Conservation (phyloP, 2,797 vertebrate species). For the Thamnophis elegans region DNA sequence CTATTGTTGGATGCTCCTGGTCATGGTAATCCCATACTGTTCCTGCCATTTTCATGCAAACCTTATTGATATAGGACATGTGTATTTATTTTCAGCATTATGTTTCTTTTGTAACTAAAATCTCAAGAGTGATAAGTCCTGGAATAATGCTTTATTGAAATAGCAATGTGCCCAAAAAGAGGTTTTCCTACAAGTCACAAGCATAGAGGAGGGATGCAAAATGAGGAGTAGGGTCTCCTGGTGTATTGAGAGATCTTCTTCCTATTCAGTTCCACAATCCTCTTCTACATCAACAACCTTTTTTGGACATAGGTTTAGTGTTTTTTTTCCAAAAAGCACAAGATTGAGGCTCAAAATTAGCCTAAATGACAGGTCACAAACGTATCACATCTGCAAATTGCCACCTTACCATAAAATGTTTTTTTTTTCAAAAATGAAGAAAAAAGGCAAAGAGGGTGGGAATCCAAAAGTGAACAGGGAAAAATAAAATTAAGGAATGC, state of each 20-base stretch:
- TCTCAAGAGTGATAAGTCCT: background rate
- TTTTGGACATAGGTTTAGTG: background rate
- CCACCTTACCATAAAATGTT: background rate
- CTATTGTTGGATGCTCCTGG: background rate
- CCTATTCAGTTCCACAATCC: background rate
- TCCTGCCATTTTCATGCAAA: background rate
- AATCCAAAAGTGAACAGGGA: background rate
- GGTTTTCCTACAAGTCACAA: background rate
- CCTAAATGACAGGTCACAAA: background rate
- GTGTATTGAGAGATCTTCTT: background rate
- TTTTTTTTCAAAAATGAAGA: background rate
- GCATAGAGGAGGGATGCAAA: background rate
- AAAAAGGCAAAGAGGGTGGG: background rate
- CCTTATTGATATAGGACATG: background rate
- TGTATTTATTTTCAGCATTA: background rate
- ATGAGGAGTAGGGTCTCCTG: background rate
- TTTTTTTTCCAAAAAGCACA: background rate
- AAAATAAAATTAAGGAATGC: background rate
- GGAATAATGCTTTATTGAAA: background rate
- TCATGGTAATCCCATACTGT: background rate
- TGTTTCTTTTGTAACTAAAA: background rate
- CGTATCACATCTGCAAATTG: background rate
- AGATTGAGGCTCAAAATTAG: background rate
- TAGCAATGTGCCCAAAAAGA: background rate
- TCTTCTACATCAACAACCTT: background rate